Conservation (phyloP, 1,140 invertebrate genomes). For the Oedothorax gibbosus region DNA sequence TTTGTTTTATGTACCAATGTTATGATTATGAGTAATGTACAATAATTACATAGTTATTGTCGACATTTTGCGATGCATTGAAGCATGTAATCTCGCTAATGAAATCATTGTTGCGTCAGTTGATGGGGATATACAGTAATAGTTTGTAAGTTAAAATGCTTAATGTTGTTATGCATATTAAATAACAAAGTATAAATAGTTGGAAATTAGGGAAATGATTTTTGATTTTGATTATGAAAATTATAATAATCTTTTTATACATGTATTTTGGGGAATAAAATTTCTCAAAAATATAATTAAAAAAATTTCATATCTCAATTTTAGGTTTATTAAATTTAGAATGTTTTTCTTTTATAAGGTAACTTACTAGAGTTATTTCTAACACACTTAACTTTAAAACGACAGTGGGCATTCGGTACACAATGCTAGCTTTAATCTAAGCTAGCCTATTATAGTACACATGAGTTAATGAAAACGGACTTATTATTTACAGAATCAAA, state of each 20-base stretch:
- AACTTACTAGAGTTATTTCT: too few species aligned
- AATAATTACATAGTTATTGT: background rate
- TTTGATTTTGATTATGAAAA: background rate
- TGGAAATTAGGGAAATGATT: background rate
- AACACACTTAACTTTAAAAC: too few species aligned
- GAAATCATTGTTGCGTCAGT: background rate
- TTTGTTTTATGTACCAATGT: background rate
- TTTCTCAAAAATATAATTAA: background rate
- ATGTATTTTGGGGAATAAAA: background rate
- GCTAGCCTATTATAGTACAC: too few species aligned
- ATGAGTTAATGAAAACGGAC: too few species aligned
- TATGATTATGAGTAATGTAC: background rate
- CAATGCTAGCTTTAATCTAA: too few species aligned
- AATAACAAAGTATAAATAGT: too few species aligned
- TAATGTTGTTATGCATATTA: too few species aligned
- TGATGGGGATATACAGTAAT: background rate
- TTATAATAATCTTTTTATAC: background rate
- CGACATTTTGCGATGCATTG: background rate
- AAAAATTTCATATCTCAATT: background rate
- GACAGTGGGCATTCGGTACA: too few species aligned
- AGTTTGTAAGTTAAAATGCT: background rate
- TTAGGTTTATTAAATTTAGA: background rate
- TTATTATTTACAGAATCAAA: too few species aligned
- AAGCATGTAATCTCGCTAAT: background rate
- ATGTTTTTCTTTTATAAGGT: background rate